Evolutionary conservation across 2,888 invertebrate genomes (phyloP).

Genomic region (Cryptocephalus primarius): DNA sequence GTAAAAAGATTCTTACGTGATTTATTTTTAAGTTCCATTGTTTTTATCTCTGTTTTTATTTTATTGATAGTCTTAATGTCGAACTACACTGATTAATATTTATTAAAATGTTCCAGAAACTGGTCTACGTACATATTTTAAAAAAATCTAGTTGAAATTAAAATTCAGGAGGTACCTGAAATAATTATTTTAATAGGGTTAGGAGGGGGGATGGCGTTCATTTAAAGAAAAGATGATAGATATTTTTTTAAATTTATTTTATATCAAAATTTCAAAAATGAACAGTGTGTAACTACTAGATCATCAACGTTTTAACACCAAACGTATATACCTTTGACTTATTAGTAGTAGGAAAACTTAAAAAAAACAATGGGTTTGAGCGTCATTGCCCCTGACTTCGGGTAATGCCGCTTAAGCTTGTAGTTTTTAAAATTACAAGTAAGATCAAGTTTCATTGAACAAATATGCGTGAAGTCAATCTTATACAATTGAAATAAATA

Average conservation of each 20-base stretch:
- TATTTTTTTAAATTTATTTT: conserved; percentile 13
- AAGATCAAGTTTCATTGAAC: conserved; percentile 7
- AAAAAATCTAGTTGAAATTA: too few relatives aligned
- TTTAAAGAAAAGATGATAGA: conserved; percentile 12
- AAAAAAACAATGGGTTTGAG: conserved; percentile 7
- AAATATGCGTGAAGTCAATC: conserved; percentile 2
- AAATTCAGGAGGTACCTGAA: too few relatives aligned
- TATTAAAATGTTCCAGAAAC: too few relatives aligned
- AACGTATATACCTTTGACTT: conserved; percentile 3
- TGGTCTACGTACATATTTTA: too few relatives aligned
- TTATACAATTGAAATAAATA: conserved; percentile 2
- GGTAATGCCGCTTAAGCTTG: conserved; percentile 10
- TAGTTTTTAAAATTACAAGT: conserved; percentile 6
- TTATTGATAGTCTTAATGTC: too few relatives aligned
- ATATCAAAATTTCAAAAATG: conserved; percentile 13
- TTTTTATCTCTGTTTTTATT: too few relatives aligned
- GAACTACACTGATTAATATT: too few relatives aligned
- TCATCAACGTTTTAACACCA: conserved; percentile 14
- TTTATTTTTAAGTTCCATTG: too few relatives aligned
- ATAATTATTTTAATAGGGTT: too few relatives aligned
- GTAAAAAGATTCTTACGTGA: too few relatives aligned
- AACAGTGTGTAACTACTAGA: conserved; percentile 11
- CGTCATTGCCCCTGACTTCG: conserved; percentile 7
- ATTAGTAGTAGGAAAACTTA: conserved; percentile 10
- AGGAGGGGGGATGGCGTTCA: conserved; percentile 8